Evolutionary conservation across 1,140 invertebrate genomes (phyloP).

Genomic region (Agraylea sexmaculata): DNA sequence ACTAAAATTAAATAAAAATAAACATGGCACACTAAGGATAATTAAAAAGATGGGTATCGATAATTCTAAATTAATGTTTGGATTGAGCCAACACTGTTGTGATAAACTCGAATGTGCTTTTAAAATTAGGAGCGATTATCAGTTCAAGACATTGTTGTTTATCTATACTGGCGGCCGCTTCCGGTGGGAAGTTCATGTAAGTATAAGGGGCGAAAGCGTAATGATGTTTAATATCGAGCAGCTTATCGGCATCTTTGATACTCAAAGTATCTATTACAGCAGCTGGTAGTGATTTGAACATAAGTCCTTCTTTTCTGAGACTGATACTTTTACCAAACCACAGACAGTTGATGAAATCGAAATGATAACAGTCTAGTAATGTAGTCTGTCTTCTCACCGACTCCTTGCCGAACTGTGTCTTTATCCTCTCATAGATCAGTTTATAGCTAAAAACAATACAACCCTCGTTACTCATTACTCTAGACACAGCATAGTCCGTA

Average conservation of each 20-base stretch:
- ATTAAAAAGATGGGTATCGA: too few relatives aligned
- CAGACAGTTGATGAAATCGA: slow-evolving; percentile 28
- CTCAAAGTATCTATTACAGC: slow-evolving; percentile 27
- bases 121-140: slow-evolving; percentile 10
- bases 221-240: slow-evolving; percentile 30
- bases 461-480: neutral
- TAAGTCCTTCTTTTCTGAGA: slow-evolving; percentile 23
- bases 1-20: too few relatives aligned
- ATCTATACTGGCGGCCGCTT: slow-evolving; percentile 1
- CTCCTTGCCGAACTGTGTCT: slow-evolving; percentile 10
- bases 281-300: slow-evolving; percentile 28
- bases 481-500: neutral
- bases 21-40: too few relatives aligned
- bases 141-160: slow-evolving; percentile 5
- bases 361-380: slow-evolving; percentile 25
- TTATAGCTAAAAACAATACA: slow-evolving; percentile 14
- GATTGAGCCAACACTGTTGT: slow-evolving; percentile 4
- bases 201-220: slow-evolving; percentile 32
- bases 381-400: slow-evolving; percentile 14
- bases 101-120: slow-evolving; percentile 13
- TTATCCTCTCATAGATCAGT: slow-evolving; percentile 15
- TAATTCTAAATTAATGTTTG: too few relatives aligned
- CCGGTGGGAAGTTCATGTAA: slow-evolving; percentile 22
- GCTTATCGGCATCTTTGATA: slow-evolving; percentile 26
- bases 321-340: slow-evolving; percentile 26